These are phyloP conservation scores for Araneus ventricosus DNA, from an alignment of 1,140 invertebrate genomes.

Conservation along the genomic window DNA sequence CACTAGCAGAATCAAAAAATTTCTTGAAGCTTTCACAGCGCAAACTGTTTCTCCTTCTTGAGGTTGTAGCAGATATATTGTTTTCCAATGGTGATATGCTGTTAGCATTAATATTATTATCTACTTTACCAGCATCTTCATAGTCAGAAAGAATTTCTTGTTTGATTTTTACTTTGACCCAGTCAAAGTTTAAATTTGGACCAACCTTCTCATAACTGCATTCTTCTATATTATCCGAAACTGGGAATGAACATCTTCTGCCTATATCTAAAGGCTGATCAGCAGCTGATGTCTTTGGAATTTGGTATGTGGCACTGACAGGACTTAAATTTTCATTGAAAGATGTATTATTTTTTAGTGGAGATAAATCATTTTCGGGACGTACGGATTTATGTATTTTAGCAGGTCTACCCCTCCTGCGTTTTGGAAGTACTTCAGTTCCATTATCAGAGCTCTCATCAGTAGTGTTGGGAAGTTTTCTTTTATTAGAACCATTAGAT, in stretches of 20 bases:
- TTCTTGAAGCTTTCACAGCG: constrained; percentile 23
- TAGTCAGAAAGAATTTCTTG: constrained; percentile 24
- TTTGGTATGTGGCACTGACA: neutral
- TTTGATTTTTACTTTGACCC: neutral
- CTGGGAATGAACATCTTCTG: neutral
- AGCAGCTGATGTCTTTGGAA: neutral
- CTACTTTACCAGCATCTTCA: neutral
- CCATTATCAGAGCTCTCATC: neutral
- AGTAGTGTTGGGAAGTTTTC: neutral
- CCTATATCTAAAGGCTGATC: neutral
- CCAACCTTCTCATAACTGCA: neutral
- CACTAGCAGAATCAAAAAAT: constrained; percentile 21
- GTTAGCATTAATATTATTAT: neutral
- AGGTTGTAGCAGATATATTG: neutral
- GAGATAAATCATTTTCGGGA: neutral
- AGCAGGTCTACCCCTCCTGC: constrained; percentile 37
- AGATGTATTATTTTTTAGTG: constrained; percentile 7
- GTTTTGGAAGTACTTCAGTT: neutral
- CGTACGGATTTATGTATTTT: constrained; percentile 18
- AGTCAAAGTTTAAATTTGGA: neutral
- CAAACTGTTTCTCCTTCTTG: constrained; percentile 37
- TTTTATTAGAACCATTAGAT: neutral
- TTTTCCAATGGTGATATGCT: neutral
- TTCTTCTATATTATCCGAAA: neutral
- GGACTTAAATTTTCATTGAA: neutral